These are phyloP conservation scores for Centrocercus urophasianus DNA, from an alignment of 2,113 vertebrate genomes.

Conservation along the genomic window DNA sequence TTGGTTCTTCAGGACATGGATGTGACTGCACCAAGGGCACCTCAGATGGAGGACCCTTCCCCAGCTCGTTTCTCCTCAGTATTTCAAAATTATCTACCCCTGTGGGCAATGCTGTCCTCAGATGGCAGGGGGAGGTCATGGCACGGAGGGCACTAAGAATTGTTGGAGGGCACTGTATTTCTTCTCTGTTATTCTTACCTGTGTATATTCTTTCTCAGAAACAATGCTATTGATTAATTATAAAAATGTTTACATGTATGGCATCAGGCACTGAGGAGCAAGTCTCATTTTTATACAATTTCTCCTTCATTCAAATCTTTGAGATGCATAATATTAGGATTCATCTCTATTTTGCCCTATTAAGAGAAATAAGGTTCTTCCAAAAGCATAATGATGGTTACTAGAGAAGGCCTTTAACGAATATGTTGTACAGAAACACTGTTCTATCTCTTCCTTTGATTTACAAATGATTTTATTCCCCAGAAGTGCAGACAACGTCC, in stretches of 20 bases:
- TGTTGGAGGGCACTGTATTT: not conserved
- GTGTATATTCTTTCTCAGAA: not conserved
- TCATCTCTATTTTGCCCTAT: not conserved
- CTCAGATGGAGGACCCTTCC: not conserved
- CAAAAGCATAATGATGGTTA: not conserved
- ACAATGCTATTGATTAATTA: not conserved
- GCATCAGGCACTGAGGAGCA: not conserved
- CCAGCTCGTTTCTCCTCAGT: not conserved
- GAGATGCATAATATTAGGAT: not conserved
- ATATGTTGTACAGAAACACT: not conserved
- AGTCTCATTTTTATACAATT: not conserved
- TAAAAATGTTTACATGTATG: not conserved
- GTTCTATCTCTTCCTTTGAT: constrained; percentile 1
- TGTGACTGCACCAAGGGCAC: not conserved
- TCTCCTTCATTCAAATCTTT: not conserved
- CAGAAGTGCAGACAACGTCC: not conserved
- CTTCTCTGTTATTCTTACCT: not conserved
- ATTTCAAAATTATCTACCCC: not conserved
- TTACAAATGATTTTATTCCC: not conserved
- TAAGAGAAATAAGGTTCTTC: not conserved
- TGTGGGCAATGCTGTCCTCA: too few relatives aligned
- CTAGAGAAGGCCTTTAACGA: not conserved
- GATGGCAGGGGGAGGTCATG: not conserved
- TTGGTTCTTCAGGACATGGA: not conserved
- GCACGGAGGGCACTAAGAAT: not conserved